A percentile compares a stretch with the other conserved stretches of the same genome.
These are phyloP conservation scores for Athalia rosae DNA, from an alignment of 2,888 invertebrate genomes.

Conservation along the genomic window DNA sequence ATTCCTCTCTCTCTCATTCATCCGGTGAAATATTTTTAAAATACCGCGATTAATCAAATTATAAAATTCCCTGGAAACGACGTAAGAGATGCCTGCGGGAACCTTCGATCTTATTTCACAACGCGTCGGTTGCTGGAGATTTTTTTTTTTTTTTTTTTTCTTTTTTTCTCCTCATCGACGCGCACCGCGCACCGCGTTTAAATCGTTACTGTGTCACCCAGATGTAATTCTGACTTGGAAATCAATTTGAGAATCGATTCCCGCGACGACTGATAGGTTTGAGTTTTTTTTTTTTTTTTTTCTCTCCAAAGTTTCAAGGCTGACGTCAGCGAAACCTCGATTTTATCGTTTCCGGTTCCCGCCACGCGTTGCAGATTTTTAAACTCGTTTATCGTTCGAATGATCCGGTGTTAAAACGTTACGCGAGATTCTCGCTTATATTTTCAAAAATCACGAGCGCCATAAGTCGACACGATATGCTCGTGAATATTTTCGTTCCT, in stretches of 20 bases:
- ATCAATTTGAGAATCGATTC: slow-evolving; percentile 23
- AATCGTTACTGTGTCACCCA: neutral
- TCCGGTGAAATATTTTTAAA: neutral
- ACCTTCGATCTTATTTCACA: too few relatives aligned
- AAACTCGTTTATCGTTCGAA: too few relatives aligned
- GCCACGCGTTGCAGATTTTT: too few relatives aligned
- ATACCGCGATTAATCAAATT: neutral
- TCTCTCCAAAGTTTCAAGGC: neutral
- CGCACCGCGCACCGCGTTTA: neutral
- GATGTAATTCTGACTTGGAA: slow-evolving; percentile 2
- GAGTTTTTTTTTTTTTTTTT: neutral
- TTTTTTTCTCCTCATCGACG: too few relatives aligned
- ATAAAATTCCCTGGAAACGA: neutral
- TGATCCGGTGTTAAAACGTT: too few relatives aligned
- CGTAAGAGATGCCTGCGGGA: neutral
- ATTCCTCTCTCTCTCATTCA: neutral
- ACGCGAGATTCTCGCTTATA: too few relatives aligned
- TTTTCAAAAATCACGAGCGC: too few relatives aligned
- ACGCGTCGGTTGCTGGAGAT: neutral
- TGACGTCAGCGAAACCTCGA: slow-evolving; percentile 23
- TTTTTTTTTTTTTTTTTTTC: neutral
- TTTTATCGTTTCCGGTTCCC: slow-evolving; percentile 22
- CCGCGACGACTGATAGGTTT: neutral
- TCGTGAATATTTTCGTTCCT: too few relatives aligned
- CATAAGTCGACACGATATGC: too few relatives aligned